phyloP scores from a whole-genome alignment of 30 jellyfish, hydroid and myxozoan species.

The Clytia hemisphaerica region DNA sequence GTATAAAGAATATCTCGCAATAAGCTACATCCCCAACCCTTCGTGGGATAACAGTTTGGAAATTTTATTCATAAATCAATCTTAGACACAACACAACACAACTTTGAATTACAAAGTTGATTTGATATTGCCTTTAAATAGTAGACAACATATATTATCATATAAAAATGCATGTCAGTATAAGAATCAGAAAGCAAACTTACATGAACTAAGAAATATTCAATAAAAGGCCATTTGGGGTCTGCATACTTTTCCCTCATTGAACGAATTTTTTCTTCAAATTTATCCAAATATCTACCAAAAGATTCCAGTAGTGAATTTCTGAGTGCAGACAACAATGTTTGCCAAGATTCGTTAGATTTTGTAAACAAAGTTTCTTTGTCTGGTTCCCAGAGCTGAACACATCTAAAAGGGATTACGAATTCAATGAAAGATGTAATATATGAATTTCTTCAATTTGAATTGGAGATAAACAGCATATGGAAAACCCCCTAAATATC shows the following conservation, averaged over 20 bases:
- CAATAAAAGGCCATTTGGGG: conserved; percentile 78
- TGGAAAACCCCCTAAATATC: not conserved
- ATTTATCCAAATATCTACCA: conserved; percentile 49
- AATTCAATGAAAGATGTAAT: too few relatives aligned
- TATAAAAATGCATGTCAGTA: too few relatives aligned
- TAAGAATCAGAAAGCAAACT: conserved; percentile 22
- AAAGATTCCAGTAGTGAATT: conserved; percentile 59
- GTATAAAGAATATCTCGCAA: too few relatives aligned
- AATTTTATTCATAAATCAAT: too few relatives aligned
- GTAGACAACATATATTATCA: too few relatives aligned
- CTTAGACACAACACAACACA: too few relatives aligned
- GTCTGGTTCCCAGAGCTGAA: conserved; percentile 79
- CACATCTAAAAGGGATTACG: conserved; percentile 46
- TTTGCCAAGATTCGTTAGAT: conserved; percentile 82
- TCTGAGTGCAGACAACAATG: conserved; percentile 52
- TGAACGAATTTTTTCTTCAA: conserved; percentile 65
- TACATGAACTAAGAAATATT: conserved; percentile 65
- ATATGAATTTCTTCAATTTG: not conserved
- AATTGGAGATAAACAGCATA: not conserved
- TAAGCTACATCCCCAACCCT: too few relatives aligned
- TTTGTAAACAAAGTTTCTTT: conserved; percentile 70
- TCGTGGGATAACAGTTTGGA: too few relatives aligned
- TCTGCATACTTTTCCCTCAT: conserved; percentile 69
- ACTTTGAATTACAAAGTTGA: too few relatives aligned
- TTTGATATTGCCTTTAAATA: too few relatives aligned